Conservation (phyloP, 2,888 invertebrate species). For the Philonicus albiceps region DNA sequence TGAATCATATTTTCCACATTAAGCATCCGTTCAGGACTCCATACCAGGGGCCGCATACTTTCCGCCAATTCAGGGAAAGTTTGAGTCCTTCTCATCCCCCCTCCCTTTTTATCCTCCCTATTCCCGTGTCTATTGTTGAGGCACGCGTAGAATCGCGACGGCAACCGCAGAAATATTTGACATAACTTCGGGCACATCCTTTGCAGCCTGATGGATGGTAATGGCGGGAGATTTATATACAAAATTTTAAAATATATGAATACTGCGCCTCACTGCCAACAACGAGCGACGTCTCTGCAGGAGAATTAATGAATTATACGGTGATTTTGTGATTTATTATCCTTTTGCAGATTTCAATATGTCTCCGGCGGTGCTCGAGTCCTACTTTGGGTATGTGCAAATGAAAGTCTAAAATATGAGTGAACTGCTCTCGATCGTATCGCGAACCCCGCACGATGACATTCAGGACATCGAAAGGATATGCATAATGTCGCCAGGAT, state of each 20-base stretch:
- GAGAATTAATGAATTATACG: constrained; percentile 49
- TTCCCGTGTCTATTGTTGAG: background rate
- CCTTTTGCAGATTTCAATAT: constrained; percentile 45
- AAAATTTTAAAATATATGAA: constrained; percentile 47
- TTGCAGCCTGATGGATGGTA: constrained; percentile 25
- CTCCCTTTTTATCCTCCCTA: background rate
- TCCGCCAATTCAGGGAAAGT: background rate
- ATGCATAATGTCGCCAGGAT: background rate
- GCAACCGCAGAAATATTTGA: background rate
- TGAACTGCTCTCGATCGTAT: constrained; percentile 11
- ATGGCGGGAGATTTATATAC: constrained; percentile 43
- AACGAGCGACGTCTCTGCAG: constrained; percentile 47
- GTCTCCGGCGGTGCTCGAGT: background rate
- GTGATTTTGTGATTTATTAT: constrained; percentile 49
- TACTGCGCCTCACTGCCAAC: background rate
- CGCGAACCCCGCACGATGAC: constrained; percentile 9
- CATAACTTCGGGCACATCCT: constrained; percentile 2
- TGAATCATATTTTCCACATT: background rate
- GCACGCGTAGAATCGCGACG: background rate
- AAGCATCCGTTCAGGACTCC: background rate
- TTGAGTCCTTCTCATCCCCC: background rate
- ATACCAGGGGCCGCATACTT: background rate
- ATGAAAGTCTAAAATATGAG: constrained; percentile 37
- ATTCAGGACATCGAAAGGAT: constrained; percentile 7
- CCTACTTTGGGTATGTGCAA: constrained; percentile 16